Evolutionary conservation across 37 sponge, comb jelly and placozoan genomes (phyloP).

Genomic region (Chondrosia reniformis): DNA sequence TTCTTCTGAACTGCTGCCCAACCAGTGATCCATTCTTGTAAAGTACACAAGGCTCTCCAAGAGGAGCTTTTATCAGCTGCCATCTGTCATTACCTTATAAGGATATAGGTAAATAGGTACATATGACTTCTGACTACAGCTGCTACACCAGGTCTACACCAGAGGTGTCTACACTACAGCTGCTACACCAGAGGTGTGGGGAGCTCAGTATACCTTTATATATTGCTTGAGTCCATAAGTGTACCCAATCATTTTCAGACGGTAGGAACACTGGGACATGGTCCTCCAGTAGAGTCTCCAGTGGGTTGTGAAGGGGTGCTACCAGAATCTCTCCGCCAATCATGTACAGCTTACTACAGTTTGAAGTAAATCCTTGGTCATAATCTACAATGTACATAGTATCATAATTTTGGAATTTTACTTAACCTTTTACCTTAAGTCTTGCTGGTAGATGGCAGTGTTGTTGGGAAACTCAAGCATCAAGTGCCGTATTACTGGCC

Average conservation of each 20-base stretch:
- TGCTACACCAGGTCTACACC: too few relatives aligned
- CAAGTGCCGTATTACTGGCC: constrained; percentile 65
- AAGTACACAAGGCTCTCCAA: constrained; percentile 60
- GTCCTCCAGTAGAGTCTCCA: neutral
- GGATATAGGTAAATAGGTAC: neutral
- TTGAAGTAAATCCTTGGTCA: neutral
- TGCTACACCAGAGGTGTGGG: too few relatives aligned
- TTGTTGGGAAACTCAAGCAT: constrained; percentile 46
- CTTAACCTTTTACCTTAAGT: neutral
- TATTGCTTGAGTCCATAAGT: constrained; percentile 44
- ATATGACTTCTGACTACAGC: too few relatives aligned
- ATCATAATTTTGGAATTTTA: neutral
- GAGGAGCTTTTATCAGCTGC: constrained; percentile 38
- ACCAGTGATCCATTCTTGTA: constrained; percentile 30
- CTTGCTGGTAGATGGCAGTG: constrained; percentile 17
- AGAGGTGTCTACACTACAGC: too few relatives aligned
- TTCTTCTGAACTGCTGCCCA: constrained; percentile 42
- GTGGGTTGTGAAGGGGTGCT: constrained; percentile 52
- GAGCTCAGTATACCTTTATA: constrained; percentile 47
- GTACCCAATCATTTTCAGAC: constrained; percentile 31
- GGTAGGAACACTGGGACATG: constrained; percentile 56
- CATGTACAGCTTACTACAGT: constrained; percentile 51
- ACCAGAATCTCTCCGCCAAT: constrained; percentile 67
- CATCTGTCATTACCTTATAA: constrained; percentile 36
- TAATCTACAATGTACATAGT: too few relatives aligned